Percentiles rank a stretch among this genome's conserved stretches.
These are phyloP conservation scores for Troglohyphantes excavatus DNA, from an alignment of 2,888 invertebrate genomes.

Conservation along the genomic window DNA sequence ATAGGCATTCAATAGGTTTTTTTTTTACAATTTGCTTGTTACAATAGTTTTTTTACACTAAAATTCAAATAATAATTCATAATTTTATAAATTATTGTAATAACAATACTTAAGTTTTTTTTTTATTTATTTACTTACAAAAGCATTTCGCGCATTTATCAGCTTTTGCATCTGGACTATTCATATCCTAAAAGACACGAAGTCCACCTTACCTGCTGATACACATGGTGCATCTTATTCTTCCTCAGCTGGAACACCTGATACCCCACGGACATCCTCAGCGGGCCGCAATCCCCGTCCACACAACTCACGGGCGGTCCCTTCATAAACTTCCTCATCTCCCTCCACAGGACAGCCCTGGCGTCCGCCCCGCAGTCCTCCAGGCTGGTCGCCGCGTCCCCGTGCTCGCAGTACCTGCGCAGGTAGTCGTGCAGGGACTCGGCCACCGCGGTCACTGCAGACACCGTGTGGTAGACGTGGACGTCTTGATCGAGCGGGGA, in stretches of 20 bases:
- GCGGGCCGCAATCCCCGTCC: constrained; percentile 58
- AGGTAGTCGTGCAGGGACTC: constrained; percentile 81
- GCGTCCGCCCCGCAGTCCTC: constrained; percentile 71
- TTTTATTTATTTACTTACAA: too few species aligned
- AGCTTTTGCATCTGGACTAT: too few species aligned
- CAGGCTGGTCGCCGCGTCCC: constrained; percentile 73
- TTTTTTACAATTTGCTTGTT: too few species aligned
- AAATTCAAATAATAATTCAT: too few species aligned
- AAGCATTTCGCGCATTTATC: too few species aligned
- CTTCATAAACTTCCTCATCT: constrained; percentile 59
- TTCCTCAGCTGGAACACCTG: constrained; percentile 68
- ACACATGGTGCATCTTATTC: constrained; percentile 51
- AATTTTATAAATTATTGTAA: too few species aligned
- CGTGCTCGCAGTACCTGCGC: constrained; percentile 81
- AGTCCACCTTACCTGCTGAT: constrained; percentile 59
- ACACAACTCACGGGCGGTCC: constrained; percentile 23
- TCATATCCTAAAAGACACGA: too few species aligned
- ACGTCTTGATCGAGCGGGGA: constrained; percentile 81
- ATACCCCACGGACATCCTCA: constrained; percentile 68
- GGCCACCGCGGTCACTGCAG: constrained; percentile 82
- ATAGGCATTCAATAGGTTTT: too few species aligned
- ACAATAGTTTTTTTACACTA: too few species aligned
- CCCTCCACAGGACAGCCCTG: constrained; percentile 47
- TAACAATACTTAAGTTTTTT: too few species aligned
- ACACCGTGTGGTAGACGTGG: constrained; percentile 82